Evolutionary conservation across 2,113 vertebrate genomes (phyloP), one percentile per base, ranked within the genome.

Genomic region (Bettongia penicillata): DNA sequence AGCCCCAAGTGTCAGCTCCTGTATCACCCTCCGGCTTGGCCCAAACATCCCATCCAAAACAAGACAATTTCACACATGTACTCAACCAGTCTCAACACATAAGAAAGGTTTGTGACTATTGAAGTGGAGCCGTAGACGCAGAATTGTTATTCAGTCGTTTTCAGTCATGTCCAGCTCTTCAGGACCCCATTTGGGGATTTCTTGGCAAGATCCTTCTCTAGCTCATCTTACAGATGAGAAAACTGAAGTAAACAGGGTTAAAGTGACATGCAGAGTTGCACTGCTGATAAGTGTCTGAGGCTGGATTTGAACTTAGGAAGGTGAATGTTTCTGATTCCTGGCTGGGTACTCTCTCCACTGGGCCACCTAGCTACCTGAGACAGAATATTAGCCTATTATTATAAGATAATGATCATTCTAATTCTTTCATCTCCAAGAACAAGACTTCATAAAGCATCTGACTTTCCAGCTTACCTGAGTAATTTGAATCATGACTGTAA

Each of bases 91-190:
- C 97, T 53, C 99, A 98, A 90, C 99, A 98, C 94, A 97, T 98
- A 97, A 98, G 98, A 98, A 99, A 99, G 99, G 99, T 99, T 94
- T 98, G 99, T 98, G 98, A 96, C 51, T 48, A 93, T 95, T 51
- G 26, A 0, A 50, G 3, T 16, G 19, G 3, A 3, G 43, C 48
- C 47, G 37, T 55, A 84, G 31, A 12, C 31, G 7, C 26, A 22
- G 19, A 43, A 43, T 84, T 84, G n/a, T 84, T 84, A n/a, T 84
- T 84, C 68, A 84, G 68, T 84, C 37, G 9, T 77, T 77, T 77
- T 77, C 16, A 77, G 16, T 77, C n/a, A 43, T 84, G 37, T 22
- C 37, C n/a, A 8, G 23, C 19, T 84, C 19, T 84, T 84, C n/a
- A 84, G 23, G 19, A 84, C 19, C 1, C 2, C 37, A 84, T 84